Evolutionary conservation across 2,888 invertebrate genomes (phyloP).

Genomic region (Morinoia aosen): DNA sequence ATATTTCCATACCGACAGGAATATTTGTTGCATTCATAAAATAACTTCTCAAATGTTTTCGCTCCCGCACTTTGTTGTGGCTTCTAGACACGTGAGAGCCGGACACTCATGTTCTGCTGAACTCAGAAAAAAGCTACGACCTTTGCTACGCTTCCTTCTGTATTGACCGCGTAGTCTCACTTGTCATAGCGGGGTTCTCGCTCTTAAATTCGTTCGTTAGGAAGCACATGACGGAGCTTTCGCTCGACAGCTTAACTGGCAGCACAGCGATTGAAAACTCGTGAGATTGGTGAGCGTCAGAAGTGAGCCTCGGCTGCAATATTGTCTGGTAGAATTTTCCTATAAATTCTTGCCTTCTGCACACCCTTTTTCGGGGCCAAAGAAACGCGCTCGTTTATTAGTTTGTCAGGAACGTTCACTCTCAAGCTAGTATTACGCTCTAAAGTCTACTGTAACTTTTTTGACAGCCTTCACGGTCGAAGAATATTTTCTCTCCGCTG

Average conservation of each 20-base stretch:
- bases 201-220: conserved; percentile 12
- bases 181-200: background rate
- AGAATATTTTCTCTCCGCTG: too few species aligned
- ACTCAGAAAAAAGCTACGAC: background rate
- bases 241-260: background rate
- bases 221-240: background rate
- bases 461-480: background rate
- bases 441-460: background rate
- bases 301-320: background rate
- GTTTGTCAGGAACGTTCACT: background rate
- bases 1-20: background rate
- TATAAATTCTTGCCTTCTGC: background rate
- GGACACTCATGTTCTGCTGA: background rate
- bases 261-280: background rate
- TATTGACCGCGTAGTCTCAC: background rate
- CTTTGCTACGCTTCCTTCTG: background rate
- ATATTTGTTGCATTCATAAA: background rate
- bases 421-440: background rate
- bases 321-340: background rate
- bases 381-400: conserved; percentile 37
- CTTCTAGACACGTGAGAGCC: background rate
- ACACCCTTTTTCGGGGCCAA: background rate
- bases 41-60: background rate
- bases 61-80: background rate
- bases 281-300: background rate